Evolutionary conservation across 2,888 invertebrate species (phyloP), one percentile per base, ranked within the genome.

Genomic region (Macropis europaea): DNA sequence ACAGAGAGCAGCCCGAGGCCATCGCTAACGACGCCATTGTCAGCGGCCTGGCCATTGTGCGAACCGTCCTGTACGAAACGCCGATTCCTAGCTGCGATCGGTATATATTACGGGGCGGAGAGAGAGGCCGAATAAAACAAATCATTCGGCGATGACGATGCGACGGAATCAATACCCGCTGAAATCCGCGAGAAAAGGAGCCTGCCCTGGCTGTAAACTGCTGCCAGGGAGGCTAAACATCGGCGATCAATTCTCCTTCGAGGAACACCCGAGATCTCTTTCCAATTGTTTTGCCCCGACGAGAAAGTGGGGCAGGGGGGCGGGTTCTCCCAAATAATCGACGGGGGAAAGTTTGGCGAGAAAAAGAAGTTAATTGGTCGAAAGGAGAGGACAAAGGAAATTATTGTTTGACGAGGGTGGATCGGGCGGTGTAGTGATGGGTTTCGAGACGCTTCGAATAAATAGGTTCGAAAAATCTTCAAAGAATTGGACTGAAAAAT

Each of bases 1-100:
- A 75, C 70, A 76, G 80, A 73, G 73, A 76, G 71, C 68, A 82
- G 86, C 87, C 87, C 82, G 84, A 81, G 84, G 88, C 84, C 82
- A 82, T 85, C 82, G 85, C 89, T 89, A 89, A 89, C 89, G 89
- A 89, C 87, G 88, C 86, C 88, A 89, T 89, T 89, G 89, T 89
- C 85, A 86, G 82, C 84, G 77, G 79, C 76, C 84, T 78, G 78
- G 83, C 87, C 83, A 88, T 88, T 89, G 87, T 88, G 84, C 82
- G 76, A 70, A 64, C 82, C 79, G 87, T 86, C 83, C 86, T 82
- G 83, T 72, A 73, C 73, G 73, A 64, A 70, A 71, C 77, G 76
- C 63, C 73, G 77, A 74, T 81, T 75, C 73, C 75, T 78, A 64
- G 74, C 70, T 54, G 34, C 67, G 68, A 75, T 72, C 53, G 34